Conservation (phyloP, 2,797 vertebrate species). For the Hylomyscus alleni region DNA sequence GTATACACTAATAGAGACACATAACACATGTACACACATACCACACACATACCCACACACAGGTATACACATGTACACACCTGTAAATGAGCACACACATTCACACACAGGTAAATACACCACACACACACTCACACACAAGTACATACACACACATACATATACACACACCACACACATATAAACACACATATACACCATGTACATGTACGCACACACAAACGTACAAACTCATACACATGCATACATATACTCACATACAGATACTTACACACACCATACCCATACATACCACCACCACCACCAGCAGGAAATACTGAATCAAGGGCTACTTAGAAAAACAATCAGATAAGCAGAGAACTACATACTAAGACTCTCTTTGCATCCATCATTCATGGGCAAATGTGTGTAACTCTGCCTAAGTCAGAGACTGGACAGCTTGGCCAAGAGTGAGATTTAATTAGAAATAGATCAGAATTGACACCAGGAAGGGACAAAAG, state of each 20-base stretch:
- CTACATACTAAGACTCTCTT: not conserved
- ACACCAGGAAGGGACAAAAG: not conserved
- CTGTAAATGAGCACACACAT: not conserved
- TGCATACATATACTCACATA: too few species aligned
- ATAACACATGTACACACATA: not conserved
- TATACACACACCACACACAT: not conserved
- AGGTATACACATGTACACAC: not conserved
- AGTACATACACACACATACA: not conserved
- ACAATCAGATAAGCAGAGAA: not conserved
- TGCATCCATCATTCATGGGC: too few species aligned
- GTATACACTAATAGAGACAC: not conserved
- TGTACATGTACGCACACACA: accelerated
- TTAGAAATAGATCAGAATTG: not conserved
- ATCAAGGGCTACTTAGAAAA: not conserved
- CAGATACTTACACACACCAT: not conserved
- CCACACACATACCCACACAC: not conserved
- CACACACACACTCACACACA: not conserved
- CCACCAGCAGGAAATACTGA: not conserved
- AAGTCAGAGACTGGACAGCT: not conserved
- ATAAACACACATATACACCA: not conserved
- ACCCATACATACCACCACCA: not conserved
- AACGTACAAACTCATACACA: not conserved
- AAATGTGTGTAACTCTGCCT: not conserved
- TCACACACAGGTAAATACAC: not conserved
- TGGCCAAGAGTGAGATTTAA: not conserved